These are phyloP conservation scores for Scelioninae gen. 1 DNA, from an alignment of 2,888 invertebrate species.

Conservation along the genomic window DNA sequence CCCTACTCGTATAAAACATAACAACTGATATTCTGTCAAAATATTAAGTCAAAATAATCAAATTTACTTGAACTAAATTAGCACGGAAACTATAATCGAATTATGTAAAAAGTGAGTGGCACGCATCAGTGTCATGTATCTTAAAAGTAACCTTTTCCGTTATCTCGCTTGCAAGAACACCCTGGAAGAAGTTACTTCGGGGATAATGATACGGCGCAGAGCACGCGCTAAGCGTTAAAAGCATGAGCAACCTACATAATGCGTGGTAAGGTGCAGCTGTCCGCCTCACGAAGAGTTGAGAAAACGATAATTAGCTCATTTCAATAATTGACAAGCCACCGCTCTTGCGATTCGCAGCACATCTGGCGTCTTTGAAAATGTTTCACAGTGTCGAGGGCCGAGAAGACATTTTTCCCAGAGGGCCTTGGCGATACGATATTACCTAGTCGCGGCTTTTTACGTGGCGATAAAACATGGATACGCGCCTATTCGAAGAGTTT, in stretches of 20 bases:
- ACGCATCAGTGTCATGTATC: conserved; percentile 60
- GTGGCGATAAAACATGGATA: conserved; percentile 79
- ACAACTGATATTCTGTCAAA: too few species aligned
- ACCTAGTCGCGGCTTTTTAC: conserved; percentile 78
- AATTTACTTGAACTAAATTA: conserved; percentile 41
- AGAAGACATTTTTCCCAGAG: conserved; percentile 44
- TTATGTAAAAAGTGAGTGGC: conserved; percentile 41
- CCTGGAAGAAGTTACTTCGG: conserved; percentile 68
- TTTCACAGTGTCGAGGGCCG: conserved; percentile 38
- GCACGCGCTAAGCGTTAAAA: conserved; percentile 77
- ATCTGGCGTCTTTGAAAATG: conserved; percentile 78
- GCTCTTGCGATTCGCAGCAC: conserved; percentile 77
- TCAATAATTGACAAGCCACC: conserved; percentile 83
- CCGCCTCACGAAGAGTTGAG: conserved; percentile 73
- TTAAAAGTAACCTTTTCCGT: conserved; percentile 63
- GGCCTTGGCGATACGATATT: conserved; percentile 60
- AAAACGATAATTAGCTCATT: conserved; percentile 84
- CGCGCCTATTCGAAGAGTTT: conserved; percentile 74
- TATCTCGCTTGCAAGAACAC: conserved; percentile 59
- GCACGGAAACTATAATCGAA: conserved; percentile 46
- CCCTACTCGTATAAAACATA: too few species aligned
- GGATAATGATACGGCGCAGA: conserved; percentile 78
- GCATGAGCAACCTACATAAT: conserved; percentile 67
- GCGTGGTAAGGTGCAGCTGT: conserved; percentile 78
- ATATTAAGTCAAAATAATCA: conserved; percentile 40